Evolutionary conservation across 2,888 invertebrate species (phyloP).

Genomic region (Stenolophus ochropezus): DNA sequence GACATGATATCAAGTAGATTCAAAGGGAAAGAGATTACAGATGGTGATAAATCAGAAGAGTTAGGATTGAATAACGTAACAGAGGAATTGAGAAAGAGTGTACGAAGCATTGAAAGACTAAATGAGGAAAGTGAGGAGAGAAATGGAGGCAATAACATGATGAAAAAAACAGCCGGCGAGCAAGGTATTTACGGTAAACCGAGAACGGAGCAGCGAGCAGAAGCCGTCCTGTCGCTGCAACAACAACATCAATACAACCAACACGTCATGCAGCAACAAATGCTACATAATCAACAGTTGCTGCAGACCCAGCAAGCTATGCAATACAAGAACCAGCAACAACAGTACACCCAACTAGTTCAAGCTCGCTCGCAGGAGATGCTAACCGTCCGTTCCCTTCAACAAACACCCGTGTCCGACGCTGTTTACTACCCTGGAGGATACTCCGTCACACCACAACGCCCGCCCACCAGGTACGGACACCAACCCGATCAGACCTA

Average conservation of each 20-base stretch:
- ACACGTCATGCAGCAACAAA: slow-evolving; percentile 74
- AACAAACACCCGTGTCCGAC: slow-evolving; percentile 64
- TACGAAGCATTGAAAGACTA: slow-evolving; percentile 63
- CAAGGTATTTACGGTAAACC: slow-evolving; percentile 79
- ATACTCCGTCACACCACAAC: slow-evolving; percentile 67
- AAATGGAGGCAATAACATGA: slow-evolving; percentile 62
- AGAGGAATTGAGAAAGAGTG: slow-evolving; percentile 76
- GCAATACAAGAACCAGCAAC: slow-evolving; percentile 71
- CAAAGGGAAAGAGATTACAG: slow-evolving; percentile 77
- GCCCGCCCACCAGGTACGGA: slow-evolving; percentile 65
- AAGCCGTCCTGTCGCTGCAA: slow-evolving; percentile 51
- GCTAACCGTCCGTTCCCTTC: slow-evolving; percentile 72
- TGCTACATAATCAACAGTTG: slow-evolving; percentile 70
- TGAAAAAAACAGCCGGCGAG: slow-evolving; percentile 74
- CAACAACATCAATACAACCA: slow-evolving; percentile 70
- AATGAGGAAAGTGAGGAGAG: slow-evolving; percentile 74
- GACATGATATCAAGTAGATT: slow-evolving; percentile 89
- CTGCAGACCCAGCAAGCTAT: slow-evolving; percentile 61
- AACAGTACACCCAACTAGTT: slow-evolving; percentile 72
- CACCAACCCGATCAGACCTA: slow-evolving; percentile 66
- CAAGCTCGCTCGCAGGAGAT: slow-evolving; percentile 77
- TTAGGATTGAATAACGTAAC: slow-evolving; percentile 78
- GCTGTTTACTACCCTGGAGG: slow-evolving; percentile 69
- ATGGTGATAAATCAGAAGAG: slow-evolving; percentile 77
- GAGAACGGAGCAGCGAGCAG: slow-evolving; percentile 74